phyloP scores from a whole-genome alignment of 2,113 vertebrate species.

The Aptenodytes forsteri region DNA sequence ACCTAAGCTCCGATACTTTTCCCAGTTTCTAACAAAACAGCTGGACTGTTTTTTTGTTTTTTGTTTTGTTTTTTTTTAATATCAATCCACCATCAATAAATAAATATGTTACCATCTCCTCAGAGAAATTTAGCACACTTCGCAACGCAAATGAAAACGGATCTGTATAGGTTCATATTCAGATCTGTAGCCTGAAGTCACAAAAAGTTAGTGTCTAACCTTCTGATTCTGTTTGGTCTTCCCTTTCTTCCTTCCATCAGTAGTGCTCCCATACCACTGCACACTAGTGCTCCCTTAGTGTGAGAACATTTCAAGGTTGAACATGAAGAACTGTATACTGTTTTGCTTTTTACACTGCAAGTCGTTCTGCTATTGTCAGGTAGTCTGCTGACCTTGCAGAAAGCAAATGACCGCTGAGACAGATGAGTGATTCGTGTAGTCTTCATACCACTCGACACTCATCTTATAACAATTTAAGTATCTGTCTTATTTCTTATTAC shows the following conservation, averaged over 20 bases:
- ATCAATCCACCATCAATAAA: background rate
- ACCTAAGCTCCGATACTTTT: background rate
- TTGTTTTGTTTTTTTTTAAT: background rate
- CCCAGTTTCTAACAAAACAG: background rate
- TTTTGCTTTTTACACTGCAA: background rate
- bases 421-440: background rate
- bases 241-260: background rate
- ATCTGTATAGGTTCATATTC: background rate
- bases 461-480: background rate
- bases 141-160: background rate
- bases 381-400: background rate
- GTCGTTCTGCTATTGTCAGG: background rate
- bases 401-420: background rate
- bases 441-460: background rate
- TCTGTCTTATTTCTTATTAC: background rate
- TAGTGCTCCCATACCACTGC: background rate
- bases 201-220: background rate
- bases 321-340: background rate
- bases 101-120: background rate
- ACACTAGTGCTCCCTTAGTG: background rate
- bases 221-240: background rate
- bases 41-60: background rate
- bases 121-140: background rate
- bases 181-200: background rate
- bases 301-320: background rate